Percentiles rank a stretch among this genome's conserved stretches.
Conservation (phyloP, 2,888 invertebrate genomes). For the Eupithecia inturbata region DNA sequence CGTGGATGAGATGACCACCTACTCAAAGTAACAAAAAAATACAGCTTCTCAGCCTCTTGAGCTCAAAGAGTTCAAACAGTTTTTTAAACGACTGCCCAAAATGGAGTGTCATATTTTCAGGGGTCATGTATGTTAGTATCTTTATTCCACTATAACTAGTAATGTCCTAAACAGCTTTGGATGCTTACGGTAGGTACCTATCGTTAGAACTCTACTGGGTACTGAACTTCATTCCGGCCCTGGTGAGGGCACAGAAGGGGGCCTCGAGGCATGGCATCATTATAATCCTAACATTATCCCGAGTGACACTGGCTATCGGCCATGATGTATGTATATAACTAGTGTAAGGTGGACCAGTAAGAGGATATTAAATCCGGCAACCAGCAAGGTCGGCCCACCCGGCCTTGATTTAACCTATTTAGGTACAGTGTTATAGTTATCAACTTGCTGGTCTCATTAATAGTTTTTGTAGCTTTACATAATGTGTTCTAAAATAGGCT, state of each 20-base stretch:
- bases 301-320: background rate
- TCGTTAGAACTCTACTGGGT: too few relatives aligned
- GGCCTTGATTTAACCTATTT: constrained; percentile 50
- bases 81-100: too few relatives aligned
- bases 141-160: background rate
- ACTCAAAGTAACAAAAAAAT: too few relatives aligned
- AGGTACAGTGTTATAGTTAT: background rate
- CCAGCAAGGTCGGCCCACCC: constrained; percentile 53
- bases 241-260: too few relatives aligned
- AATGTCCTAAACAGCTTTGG: background rate
- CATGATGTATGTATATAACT: constrained; percentile 43
- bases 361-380: constrained; percentile 59
- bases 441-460: background rate
- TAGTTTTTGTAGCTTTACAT: background rate
- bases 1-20: too few relatives aligned
- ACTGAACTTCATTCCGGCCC: too few relatives aligned
- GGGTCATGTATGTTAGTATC: background rate
- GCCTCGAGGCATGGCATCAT: too few relatives aligned
- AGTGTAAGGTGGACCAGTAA: constrained; percentile 65
- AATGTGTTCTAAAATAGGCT: background rate
- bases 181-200: background rate
- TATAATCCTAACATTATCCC: background rate
- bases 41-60: too few relatives aligned
- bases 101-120: too few relatives aligned
- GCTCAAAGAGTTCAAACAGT: too few relatives aligned